Conservation (phyloP, 2,888 invertebrate species). For the Reticulitermes lucifugus region DNA sequence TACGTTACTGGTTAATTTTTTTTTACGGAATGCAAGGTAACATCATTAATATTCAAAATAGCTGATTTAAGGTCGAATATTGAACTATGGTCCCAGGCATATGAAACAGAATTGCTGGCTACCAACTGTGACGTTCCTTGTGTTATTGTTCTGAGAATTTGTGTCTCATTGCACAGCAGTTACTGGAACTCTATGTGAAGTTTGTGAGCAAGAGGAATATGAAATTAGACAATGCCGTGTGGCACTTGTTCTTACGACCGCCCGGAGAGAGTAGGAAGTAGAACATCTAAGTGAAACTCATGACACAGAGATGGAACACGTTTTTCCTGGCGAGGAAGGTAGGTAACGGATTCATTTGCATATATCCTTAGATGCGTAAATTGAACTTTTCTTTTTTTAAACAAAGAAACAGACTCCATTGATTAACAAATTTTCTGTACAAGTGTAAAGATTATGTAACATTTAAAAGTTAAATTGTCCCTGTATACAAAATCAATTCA, state of each 20-base stretch:
- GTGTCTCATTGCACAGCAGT: not conserved
- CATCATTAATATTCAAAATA: too few species aligned
- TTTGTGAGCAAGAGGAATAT: conserved; percentile 9
- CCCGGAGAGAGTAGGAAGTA: conserved; percentile 7
- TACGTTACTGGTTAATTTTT: too few species aligned
- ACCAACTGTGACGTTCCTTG: too few species aligned
- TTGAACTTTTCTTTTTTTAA: not conserved
- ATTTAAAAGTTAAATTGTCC: too few species aligned
- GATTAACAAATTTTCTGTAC: not conserved
- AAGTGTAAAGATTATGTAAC: not conserved
- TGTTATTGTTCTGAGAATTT: not conserved
- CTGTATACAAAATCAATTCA: too few species aligned
- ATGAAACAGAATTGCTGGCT: too few species aligned
- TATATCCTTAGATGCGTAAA: not conserved
- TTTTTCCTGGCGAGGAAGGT: not conserved
- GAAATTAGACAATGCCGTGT: not conserved
- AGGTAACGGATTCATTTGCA: conserved; percentile 14
- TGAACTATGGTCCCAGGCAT: too few species aligned
- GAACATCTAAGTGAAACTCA: not conserved
- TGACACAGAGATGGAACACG: not conserved
- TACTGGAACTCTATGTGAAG: not conserved
- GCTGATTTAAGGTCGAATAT: too few species aligned
- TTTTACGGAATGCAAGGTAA: too few species aligned
- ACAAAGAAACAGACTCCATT: conserved; percentile 8
- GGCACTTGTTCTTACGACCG: conserved; percentile 6